phyloP scores from a whole-genome alignment of 2,888 invertebrate genomes.

The Vesta saturnalis region DNA sequence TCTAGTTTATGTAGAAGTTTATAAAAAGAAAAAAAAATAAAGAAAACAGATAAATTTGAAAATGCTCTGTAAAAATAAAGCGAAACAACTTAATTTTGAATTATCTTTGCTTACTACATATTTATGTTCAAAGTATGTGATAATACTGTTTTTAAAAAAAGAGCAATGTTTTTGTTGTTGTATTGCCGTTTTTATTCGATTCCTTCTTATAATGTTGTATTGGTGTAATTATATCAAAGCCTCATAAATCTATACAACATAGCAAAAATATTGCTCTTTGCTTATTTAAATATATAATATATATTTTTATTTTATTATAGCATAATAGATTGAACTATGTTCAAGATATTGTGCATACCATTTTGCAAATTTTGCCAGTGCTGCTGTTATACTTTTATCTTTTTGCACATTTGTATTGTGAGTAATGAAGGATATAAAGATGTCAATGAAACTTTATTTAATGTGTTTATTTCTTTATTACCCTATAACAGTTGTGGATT shows the following conservation, averaged over 20 bases:
- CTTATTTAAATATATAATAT: conserved; percentile 13
- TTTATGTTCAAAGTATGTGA: conserved; percentile 23
- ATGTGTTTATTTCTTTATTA: too few relatives aligned
- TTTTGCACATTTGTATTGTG: conserved; percentile 36
- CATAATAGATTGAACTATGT: conserved; percentile 19
- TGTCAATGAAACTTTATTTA: conserved; percentile 17
- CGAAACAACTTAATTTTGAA: conserved; percentile 13
- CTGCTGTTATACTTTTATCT: conserved; percentile 32
- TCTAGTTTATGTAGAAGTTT: background rate
- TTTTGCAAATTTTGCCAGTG: conserved; percentile 28
- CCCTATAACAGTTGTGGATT: too few relatives aligned
- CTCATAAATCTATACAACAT: background rate
- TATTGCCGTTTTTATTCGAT: too few relatives aligned
- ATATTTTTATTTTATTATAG: conserved; percentile 15
- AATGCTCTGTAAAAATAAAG: background rate
- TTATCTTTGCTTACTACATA: conserved; percentile 15
- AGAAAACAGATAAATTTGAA: background rate
- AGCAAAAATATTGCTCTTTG: conserved; percentile 1
- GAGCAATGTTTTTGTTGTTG: conserved; percentile 9
- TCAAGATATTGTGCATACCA: conserved; percentile 15
- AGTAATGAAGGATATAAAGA: conserved; percentile 33
- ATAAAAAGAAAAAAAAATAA: background rate
- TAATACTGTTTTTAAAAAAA: conserved; percentile 17
- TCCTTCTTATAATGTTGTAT: too few relatives aligned
- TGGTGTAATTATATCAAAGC: too few relatives aligned